phyloP scores from a whole-genome alignment of 2,797 vertebrate species.

The Strix occidentalis region DNA sequence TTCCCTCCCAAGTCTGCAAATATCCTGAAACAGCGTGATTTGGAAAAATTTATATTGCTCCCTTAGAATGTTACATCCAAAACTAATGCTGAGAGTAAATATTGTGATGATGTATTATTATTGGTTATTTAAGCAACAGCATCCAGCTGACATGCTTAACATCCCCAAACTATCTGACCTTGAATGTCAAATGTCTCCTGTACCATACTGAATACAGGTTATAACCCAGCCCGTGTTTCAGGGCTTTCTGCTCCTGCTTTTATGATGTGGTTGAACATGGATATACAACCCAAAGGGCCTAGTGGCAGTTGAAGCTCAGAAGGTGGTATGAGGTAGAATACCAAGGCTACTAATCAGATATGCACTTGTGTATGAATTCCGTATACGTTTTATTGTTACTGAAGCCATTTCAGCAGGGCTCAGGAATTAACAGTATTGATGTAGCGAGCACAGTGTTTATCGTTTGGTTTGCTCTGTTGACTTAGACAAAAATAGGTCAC shows the following conservation, averaged over 20 bases:
- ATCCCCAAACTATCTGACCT: background rate
- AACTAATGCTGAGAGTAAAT: background rate
- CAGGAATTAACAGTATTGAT: background rate
- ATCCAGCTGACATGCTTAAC: background rate
- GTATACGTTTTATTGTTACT: background rate
- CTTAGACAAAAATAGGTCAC: background rate
- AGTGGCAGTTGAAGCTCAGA: background rate
- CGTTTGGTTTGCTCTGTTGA: background rate
- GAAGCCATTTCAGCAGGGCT: background rate
- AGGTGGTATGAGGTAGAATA: background rate
- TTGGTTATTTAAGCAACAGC: background rate
- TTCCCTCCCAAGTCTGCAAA: background rate
- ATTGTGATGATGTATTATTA: background rate
- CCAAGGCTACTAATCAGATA: background rate
- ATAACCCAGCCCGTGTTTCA: background rate
- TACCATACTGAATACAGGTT: fast-evolving
- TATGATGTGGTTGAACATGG: background rate
- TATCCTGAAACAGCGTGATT: background rate
- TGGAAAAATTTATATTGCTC: background rate
- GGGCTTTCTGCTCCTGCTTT: background rate
- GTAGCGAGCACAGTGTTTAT: background rate
- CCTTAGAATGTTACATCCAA: background rate
- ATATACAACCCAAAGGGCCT: background rate
- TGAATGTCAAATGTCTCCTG: background rate
- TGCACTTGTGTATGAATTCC: background rate